These are phyloP conservation scores for Gorilla gorilla DNA, from an alignment of 2,113 vertebrate genomes.

Conservation along the genomic window DNA sequence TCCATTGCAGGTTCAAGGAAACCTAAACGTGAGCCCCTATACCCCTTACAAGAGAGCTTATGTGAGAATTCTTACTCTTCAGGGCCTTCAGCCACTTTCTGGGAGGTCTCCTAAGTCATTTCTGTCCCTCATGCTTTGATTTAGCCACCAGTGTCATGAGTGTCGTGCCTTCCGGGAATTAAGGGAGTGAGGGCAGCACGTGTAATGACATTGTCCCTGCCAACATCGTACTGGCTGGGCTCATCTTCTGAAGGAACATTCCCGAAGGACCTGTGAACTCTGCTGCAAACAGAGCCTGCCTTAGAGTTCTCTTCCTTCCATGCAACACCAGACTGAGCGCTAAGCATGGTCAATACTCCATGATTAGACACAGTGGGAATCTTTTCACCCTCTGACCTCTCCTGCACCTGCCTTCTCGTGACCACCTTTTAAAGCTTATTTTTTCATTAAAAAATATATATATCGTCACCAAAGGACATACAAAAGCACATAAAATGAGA, in stretches of 20 bases:
- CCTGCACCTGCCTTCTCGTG: not conserved
- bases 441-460: not conserved
- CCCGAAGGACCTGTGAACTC: not conserved
- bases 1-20: conserved; percentile 16
- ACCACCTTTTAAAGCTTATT: not conserved
- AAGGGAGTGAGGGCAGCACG: not conserved
- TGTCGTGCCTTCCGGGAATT: not conserved
- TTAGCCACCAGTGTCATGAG: conserved; percentile 18
- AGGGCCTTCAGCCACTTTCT: conserved; percentile 22
- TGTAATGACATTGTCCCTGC: not conserved
- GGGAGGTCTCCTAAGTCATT: conserved; percentile 63
- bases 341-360: not conserved
- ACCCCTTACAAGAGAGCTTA: not conserved
- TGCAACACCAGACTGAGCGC: not conserved
- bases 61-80: not conserved
- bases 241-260: not conserved
- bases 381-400: not conserved
- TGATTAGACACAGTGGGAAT: not conserved
- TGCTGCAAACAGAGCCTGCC: not conserved
- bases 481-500: not conserved
- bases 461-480: not conserved
- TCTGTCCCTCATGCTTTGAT: conserved; percentile 44
- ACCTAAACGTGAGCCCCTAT: not conserved
- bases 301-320: not conserved
- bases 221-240: not conserved